phyloP scores from a whole-genome alignment of 2,888 invertebrate species.

The Heteropelma amictum region DNA sequence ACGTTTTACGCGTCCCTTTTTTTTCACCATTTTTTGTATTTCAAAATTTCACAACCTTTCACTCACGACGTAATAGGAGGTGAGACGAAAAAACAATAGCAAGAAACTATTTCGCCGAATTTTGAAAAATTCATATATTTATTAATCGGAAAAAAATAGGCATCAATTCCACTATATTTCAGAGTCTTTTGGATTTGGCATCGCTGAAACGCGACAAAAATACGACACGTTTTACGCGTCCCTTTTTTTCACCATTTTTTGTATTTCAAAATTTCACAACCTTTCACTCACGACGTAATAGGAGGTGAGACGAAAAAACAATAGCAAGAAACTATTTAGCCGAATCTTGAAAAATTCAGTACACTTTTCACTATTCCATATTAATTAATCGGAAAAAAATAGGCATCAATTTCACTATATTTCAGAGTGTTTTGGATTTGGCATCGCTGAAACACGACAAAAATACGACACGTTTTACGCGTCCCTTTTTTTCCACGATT shows the following conservation, averaged over 20 bases:
- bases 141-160: not conserved
- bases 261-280: not conserved
- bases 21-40: not conserved
- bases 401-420: not conserved
- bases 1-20: too few species aligned
- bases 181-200: not conserved
- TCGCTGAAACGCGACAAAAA: not conserved
- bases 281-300: conserved; percentile 91
- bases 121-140: not conserved
- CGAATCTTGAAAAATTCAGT: not conserved
- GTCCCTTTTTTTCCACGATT: not conserved
- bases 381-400: not conserved
- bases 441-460: not conserved
- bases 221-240: too few species aligned
- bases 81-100: conserved; percentile 72
- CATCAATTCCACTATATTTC: not conserved
- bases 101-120: too few species aligned
- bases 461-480: too few species aligned
- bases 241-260: not conserved
- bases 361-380: too few species aligned
- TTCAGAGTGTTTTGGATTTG: not conserved
- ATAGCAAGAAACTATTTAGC: too few species aligned
- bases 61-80: conserved; percentile 96
- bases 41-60: conserved; percentile 71
- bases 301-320: conserved; percentile 84